These are phyloP conservation scores for Eucriotettix oculatus DNA, from an alignment of 2,888 invertebrate species.

Conservation along the genomic window DNA sequence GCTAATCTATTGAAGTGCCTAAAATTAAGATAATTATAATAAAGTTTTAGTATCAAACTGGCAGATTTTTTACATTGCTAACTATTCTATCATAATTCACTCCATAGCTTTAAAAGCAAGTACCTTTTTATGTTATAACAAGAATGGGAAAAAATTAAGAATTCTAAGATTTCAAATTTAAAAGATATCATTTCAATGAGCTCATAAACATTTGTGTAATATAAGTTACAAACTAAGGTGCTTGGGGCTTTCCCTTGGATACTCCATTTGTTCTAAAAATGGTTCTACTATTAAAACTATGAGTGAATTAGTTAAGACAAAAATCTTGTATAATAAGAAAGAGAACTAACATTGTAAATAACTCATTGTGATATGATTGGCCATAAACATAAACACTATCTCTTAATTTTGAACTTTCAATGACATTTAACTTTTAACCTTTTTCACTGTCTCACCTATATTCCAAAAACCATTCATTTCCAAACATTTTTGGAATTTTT, in stretches of 20 bases:
- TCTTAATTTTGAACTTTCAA: too few relatives aligned
- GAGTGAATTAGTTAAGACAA: background rate
- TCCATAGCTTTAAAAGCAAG: background rate
- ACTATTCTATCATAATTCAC: background rate
- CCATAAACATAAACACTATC: slow-evolving; percentile 1
- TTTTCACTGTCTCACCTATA: too few relatives aligned
- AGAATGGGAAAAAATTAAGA: background rate
- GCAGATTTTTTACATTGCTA: background rate
- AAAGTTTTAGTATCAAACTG: background rate
- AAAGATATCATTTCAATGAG: background rate
- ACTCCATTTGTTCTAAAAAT: background rate
- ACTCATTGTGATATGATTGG: slow-evolving; percentile 6
- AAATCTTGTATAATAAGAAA: background rate
- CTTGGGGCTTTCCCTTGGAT: background rate
- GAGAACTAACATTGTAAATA: background rate
- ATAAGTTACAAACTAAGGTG: too few relatives aligned
- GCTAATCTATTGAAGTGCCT: background rate
- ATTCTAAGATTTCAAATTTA: background rate
- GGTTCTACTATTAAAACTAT: background rate
- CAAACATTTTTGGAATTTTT: too few relatives aligned
- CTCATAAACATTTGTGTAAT: background rate
- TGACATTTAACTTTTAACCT: too few relatives aligned
- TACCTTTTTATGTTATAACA: background rate
- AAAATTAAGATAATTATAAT: background rate
- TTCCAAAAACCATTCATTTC: too few relatives aligned